Base-by-base conservation (phyloP, 2,888 invertebrate species). In the Agonopterix arenella region DNA sequence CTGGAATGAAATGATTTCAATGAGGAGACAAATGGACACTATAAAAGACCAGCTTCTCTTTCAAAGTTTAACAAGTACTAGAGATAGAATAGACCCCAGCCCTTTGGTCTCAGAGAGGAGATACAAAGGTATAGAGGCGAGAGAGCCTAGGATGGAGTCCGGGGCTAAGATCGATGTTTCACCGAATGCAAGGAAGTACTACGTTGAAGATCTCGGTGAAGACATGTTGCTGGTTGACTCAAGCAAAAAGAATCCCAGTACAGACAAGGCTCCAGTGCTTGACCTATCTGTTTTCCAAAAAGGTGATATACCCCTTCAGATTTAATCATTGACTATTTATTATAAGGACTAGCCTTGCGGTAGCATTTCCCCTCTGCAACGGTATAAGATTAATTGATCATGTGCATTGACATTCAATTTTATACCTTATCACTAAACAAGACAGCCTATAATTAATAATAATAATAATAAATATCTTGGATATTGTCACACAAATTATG, bases 1-100 rank as follows among this genome's bases (percentile, higher is more conserved):
- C 60, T 88, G 85, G 83, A 84, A 80, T 52, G 88, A 88, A 59
- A 74, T 86, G 70, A 72, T 76, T 52, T 69, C 76, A 0, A 79
- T 85, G 80, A 70, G 79, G 47, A 77, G 74, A 58, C 84, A 88
- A 50, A 55, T 88, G 18, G 88, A 88, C 49, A 55, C 66, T 40
- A 66, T 85, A 40, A 79, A 76, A 52, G 84, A 86, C 49, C 82
- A 85, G 55, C 67, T 81, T 40, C 57, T 80, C 45, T 61, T 76
- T 36, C 76, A 79, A 37, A 81, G 69, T 54, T 53, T 77, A 16
- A 71, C 62, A 36, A 38, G 16, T 8, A 40, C n/a, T 11, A 11
- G 16, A n/a, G 77, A 80, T 40, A 76, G 59, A 49, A 55, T 69
- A 10, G 62, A 76, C 7, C 74, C 76, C 49, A 80, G 79, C 54